Base-by-base conservation (phyloP, 2,113 vertebrate genomes). In the Rhinolophus sinicus region DNA sequence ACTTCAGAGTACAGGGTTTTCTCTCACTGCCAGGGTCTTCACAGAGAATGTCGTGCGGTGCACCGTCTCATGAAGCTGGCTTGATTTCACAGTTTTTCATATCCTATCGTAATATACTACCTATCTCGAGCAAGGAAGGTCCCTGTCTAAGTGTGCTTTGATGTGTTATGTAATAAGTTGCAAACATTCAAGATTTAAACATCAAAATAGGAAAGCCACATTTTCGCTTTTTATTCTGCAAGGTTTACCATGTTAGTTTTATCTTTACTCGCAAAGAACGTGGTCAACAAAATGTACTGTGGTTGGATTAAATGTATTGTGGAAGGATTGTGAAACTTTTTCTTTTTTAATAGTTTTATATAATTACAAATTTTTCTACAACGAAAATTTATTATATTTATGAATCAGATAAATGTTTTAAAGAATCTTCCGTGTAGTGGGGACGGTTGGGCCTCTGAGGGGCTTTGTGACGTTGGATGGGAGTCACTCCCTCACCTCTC, bases 61-160 rank as follows among this genome's bases (percentile, higher is more conserved):
- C 8, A 50, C 0, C 54, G 8, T 30, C 28, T 38, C 5, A 8
- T 0, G n/a, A 15, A 64, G 19, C 65, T 76, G 86, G n/a, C 30
- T 84, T 21, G 16, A 83, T 92, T 94, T 90, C 6, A 19, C 76
- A 65, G 33, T 35, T 88, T 89, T 88, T 95, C 52, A 93, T 8
- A 64, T 44, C 35, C 58, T 60, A 2, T 73, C 44, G 10, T 28
- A 35, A 52, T 35, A 35, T 40, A 21, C 13, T 3, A 62, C 33
- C 38, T 44, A 38, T 60, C 33, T 83, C 9, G 1, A 88, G 44
- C 38, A 76, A 82, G 56, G 54, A 76, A 82, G 56, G 54, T 77
- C 60, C 65, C 26, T 24, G 8, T 14, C 28, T 35, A 64, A 76
- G 70, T 11, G 38, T 54, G 60, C 47, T 93, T 93, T 85, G 73